A percentile compares a stretch with the other conserved stretches of the same genome.
phyloP scores from a whole-genome alignment of 2,797 vertebrate genomes.

The Chiroxiphia lanceolata region DNA sequence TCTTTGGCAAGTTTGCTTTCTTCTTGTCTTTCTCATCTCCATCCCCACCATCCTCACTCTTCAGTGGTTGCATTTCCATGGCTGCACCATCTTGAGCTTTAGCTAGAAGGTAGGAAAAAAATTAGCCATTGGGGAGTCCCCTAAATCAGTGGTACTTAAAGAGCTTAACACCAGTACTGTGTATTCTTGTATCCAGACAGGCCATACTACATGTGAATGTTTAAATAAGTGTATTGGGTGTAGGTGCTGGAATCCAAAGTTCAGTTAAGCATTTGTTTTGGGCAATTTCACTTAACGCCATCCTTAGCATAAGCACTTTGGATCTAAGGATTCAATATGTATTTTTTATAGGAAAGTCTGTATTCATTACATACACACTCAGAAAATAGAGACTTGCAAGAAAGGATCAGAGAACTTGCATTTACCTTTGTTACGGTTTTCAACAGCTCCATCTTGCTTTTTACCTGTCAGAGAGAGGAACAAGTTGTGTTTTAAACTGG shows the following conservation, averaged over 20 bases:
- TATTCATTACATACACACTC: not conserved
- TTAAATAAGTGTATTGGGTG: not conserved
- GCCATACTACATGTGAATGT: not conserved
- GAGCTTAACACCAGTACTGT: not conserved
- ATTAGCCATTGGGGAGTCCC: not conserved
- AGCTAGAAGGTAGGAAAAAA: slow-evolving; percentile 74
- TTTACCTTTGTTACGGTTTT: slow-evolving; percentile 98
- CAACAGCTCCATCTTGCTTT: slow-evolving; percentile 95
- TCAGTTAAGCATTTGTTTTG: not conserved
- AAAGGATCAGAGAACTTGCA: not conserved
- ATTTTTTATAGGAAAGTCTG: not conserved
- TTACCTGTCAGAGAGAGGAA: slow-evolving; percentile 83
- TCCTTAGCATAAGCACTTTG: not conserved
- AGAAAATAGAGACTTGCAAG: not conserved
- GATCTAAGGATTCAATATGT: not conserved
- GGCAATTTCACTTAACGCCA: not conserved
- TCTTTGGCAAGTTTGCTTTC: slow-evolving; percentile 93
- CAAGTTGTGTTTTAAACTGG: not conserved
- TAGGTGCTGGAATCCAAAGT: not conserved
- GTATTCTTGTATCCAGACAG: not conserved
- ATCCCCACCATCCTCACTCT: slow-evolving; percentile 92
- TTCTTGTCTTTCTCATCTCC: slow-evolving; percentile 90
- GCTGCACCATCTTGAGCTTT: slow-evolving; percentile 98
- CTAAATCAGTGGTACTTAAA: not conserved
- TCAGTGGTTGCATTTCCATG: slow-evolving; percentile 99